phyloP scores from a whole-genome alignment of 2,797 vertebrate species.

The Amblyraja radiata region DNA sequence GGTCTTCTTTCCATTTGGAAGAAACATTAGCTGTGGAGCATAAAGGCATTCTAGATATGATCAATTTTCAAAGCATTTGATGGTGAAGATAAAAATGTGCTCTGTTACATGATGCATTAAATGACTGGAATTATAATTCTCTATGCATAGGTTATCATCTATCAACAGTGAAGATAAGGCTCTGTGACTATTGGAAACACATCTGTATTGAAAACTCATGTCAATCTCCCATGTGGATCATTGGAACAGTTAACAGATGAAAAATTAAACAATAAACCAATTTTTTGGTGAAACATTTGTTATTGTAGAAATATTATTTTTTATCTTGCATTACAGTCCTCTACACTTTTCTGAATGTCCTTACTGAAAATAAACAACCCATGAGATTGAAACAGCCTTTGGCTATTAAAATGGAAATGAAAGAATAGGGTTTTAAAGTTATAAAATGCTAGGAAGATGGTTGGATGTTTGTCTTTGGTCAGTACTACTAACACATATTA shows the following conservation, averaged over 20 bases:
- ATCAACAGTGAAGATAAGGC: neutral
- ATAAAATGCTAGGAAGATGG: neutral
- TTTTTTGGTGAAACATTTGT: too few species aligned
- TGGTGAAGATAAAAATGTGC: neutral
- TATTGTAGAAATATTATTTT: neutral
- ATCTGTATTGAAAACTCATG: neutral
- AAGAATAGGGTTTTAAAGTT: neutral
- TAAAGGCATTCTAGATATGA: neutral
- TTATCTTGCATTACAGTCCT: neutral
- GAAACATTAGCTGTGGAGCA: neutral
- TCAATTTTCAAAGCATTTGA: neutral
- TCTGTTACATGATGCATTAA: neutral
- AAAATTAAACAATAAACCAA: neutral
- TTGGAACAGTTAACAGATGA: neutral
- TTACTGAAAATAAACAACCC: neutral
- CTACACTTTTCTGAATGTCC: neutral
- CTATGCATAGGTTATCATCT: neutral
- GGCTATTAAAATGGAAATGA: neutral
- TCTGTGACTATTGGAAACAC: neutral
- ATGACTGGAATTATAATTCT: neutral
- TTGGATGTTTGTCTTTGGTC: too few species aligned
- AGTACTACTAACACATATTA: too few species aligned
- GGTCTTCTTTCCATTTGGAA: neutral
- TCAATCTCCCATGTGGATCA: neutral
- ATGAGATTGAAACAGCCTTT: neutral